Evolutionary conservation across 1,140 invertebrate species (phyloP).

Genomic region (Drosophila punjabiensis): DNA sequence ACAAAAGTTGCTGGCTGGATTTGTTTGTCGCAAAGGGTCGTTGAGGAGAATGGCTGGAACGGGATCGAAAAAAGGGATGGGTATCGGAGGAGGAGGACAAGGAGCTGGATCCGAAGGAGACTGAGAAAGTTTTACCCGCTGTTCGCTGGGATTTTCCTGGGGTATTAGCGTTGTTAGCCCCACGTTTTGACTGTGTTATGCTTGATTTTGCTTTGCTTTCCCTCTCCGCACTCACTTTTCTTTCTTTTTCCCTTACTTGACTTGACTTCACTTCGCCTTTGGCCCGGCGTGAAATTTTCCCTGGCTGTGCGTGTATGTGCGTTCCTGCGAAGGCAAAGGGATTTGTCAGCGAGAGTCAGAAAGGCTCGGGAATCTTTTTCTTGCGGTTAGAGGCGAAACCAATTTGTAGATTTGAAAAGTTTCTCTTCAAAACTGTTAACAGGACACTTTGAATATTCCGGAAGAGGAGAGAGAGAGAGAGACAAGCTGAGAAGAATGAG

Average conservation of each 20-base stretch:
- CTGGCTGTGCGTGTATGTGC: constrained; percentile 29
- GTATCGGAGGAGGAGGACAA: constrained; percentile 4
- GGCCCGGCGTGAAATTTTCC: constrained; percentile 53
- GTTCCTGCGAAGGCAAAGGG: constrained; percentile 1
- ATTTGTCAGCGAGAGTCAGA: constrained; percentile 55
- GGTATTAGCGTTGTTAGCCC: constrained; percentile 79
- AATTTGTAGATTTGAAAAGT: constrained; percentile 83
- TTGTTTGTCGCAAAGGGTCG: constrained; percentile 81
- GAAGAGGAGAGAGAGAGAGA: neutral
- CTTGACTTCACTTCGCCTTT: constrained; percentile 52
- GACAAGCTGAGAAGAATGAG: constrained; percentile 1
- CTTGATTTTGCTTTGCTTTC: constrained; percentile 63
- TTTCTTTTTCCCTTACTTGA: constrained; percentile 4
- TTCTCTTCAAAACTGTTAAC: constrained; percentile 75
- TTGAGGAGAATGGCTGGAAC: constrained; percentile 4
- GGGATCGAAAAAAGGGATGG: constrained; percentile 9
- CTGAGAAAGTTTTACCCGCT: constrained; percentile 72
- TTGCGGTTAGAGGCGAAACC: constrained; percentile 80
- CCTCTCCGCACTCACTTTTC: constrained; percentile 21
- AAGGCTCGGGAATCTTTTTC: constrained; percentile 57
- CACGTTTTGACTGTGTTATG: constrained; percentile 71
- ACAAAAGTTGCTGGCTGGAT: constrained; percentile 79
- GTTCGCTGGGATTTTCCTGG: constrained; percentile 70
- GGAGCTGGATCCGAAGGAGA: constrained; percentile 18
- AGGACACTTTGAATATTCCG: constrained; percentile 74